Conservation (phyloP, 2,113 vertebrate genomes). For the Dunckerocampus dactyliophorus region DNA sequence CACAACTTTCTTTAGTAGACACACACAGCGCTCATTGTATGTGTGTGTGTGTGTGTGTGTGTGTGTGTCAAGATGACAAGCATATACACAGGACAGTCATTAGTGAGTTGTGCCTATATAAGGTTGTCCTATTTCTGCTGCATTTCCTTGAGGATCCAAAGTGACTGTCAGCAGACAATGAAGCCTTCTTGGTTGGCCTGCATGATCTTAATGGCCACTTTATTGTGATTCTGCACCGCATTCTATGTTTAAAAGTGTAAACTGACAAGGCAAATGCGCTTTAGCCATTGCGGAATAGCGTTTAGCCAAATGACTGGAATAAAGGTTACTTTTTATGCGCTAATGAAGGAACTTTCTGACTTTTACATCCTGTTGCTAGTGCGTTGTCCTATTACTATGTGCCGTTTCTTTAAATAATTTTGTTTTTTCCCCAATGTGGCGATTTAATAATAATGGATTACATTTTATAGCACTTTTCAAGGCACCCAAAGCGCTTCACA, state of each 20-base stretch:
- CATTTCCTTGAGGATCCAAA: constrained; percentile 48
- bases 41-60: too few relatives aligned
- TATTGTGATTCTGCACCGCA: constrained; percentile 27
- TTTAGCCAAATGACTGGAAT: too few relatives aligned
- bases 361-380: too few relatives aligned
- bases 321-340: too few relatives aligned
- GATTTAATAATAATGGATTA: too few relatives aligned
- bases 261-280: neutral
- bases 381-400: too few relatives aligned
- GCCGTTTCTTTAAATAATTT: too few relatives aligned
- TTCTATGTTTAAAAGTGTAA: neutral
- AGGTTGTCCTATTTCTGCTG: constrained; percentile 65
- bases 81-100: constrained; percentile 28
- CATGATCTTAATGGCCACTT: neutral
- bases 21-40: neutral
- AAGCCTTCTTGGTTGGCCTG: neutral
- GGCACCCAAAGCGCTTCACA: too few relatives aligned
- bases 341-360: too few relatives aligned
- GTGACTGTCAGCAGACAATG: constrained; percentile 51
- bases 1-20: constrained; percentile 35
- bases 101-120: constrained; percentile 50
- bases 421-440: too few relatives aligned
- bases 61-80: constrained; percentile 32
- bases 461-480: too few relatives aligned
- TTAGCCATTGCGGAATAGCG: too few relatives aligned